A percentile compares a stretch with the other conserved stretches of the same genome.
Conservation (phyloP, 2,797 vertebrate species). For the Coregonus suidteri region DNA sequence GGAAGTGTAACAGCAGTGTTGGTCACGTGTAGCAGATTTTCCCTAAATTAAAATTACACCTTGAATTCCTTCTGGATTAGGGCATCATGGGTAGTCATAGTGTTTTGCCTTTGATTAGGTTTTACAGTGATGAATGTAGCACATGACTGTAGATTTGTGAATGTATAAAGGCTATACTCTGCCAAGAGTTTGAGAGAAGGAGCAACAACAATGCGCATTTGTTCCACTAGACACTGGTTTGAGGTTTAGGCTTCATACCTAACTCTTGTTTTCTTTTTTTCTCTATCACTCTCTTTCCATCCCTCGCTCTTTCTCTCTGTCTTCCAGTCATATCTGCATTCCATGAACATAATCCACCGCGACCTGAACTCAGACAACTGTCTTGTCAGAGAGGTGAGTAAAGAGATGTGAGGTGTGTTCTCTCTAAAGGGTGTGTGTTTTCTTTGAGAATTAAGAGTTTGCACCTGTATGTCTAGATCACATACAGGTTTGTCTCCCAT, state of each 20-base stretch:
- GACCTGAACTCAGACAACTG: slow-evolving; percentile 99
- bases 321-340: slow-evolving; percentile 91
- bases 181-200: not conserved
- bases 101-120: slow-evolving; percentile 27
- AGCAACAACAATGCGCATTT: slow-evolving; percentile 34
- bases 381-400: slow-evolving; percentile 91
- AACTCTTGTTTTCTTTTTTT: slow-evolving; percentile 21
- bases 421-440: slow-evolving; percentile 25
- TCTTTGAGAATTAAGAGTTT: slow-evolving; percentile 40
- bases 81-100: slow-evolving; percentile 2
- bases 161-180: slow-evolving; percentile 20
- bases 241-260: slow-evolving; percentile 27
- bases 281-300: slow-evolving; percentile 22
- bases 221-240: slow-evolving; percentile 38
- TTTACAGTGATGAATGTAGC: slow-evolving; percentile 29
- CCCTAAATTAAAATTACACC: slow-evolving; percentile 26
- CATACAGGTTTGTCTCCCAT: slow-evolving; percentile 4
- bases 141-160: slow-evolving; percentile 41
- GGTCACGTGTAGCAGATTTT: not conserved
- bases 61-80: slow-evolving; percentile 50
- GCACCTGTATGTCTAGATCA: slow-evolving; percentile 29
- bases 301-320: not conserved
- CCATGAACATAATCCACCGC: slow-evolving; percentile 98
- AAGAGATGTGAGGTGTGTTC: not conserved
- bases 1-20: slow-evolving; percentile 19